A percentile compares a stretch with the other conserved stretches of the same genome.
These are phyloP conservation scores for Meliscaeva auricollis DNA, from an alignment of 2,888 invertebrate species.

Conservation along the genomic window DNA sequence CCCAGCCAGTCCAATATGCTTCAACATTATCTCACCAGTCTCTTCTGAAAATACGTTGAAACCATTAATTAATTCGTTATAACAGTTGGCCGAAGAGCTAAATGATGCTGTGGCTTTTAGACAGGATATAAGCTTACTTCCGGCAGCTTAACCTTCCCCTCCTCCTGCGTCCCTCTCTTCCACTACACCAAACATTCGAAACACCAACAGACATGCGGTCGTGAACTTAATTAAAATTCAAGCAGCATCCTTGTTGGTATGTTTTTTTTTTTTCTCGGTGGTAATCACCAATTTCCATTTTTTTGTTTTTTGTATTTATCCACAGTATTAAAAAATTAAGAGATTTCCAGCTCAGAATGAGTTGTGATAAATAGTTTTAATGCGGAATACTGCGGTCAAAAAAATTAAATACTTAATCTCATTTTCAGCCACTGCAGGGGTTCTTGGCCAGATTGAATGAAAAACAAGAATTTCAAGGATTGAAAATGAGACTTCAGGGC, in stretches of 20 bases:
- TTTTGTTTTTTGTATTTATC: not conserved
- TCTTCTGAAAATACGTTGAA: not conserved
- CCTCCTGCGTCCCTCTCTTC: too few species aligned
- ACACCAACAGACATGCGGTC: slow-evolving; percentile 13
- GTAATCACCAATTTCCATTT: not conserved
- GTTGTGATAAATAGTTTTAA: slow-evolving; percentile 7
- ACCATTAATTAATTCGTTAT: slow-evolving; percentile 11
- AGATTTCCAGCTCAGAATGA: not conserved
- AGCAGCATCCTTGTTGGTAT: not conserved
- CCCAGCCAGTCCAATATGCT: not conserved
- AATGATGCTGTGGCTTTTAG: slow-evolving; percentile 18
- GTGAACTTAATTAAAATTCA: slow-evolving; percentile 50
- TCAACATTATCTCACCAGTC: not conserved
- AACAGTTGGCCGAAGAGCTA: not conserved
- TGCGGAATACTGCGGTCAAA: slow-evolving; percentile 15
- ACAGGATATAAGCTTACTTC: not conserved
- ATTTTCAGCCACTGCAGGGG: not conserved
- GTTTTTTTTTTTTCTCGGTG: not conserved
- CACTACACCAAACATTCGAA: slow-evolving; percentile 5
- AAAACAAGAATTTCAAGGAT: too few species aligned
- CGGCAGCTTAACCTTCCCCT: not conserved
- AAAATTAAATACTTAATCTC: slow-evolving; percentile 24
- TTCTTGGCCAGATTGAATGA: too few species aligned
- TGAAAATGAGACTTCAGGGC: too few species aligned
- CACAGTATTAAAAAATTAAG: not conserved